Base-by-base conservation (phyloP, 1,140 invertebrate species). In the Berghia stephanieae region DNA sequence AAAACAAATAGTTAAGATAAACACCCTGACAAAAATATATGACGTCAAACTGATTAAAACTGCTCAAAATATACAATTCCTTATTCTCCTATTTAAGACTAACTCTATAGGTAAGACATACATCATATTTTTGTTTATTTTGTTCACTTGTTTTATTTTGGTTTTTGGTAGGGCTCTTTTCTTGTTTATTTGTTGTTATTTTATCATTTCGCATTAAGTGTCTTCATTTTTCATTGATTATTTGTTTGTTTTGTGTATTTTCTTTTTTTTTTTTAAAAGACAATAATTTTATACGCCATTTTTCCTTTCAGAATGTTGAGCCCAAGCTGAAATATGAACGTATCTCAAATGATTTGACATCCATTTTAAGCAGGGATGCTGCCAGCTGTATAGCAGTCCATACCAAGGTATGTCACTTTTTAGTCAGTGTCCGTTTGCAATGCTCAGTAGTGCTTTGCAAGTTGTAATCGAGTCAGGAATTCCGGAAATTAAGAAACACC, bases 261-360 rank as follows among this genome's bases (percentile, higher is more conserved):
- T 38, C n/a, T 36, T 68, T 24, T 8, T 46, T 55, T 68, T 72
- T 49, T 49, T n/a, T 49, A 13, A 49, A 49, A 13, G 46, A 10
- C 46, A 49, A 49, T n/a, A 49, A 49, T 49, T 60, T 60, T 13
- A 60, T 43, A 21, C 3, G 44, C 24, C 27, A 31, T 67, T 31
- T 68, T 24, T 68, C 69, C 36, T 80, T 79, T 40, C 75, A 87
- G 85, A 94, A 98, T 86, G 92, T 94, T 77, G 96, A 98, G 86
- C 97, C 97, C 0, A 95, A 95, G 89, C 91, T 99, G 31, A 98
- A 97, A 89, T 98, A 97, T 90, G 93, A 94, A 80, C 91, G 97
- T 68, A 93, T 98, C 86, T 91, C 91, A 66, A 97, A 98, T 91
- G 96, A 98, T 91, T 87, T 98, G 5, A 91, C 93, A 82, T 92